These are phyloP conservation scores for Epizoanthus stellaris DNA, from an alignment of 92 coral and sea anemone genomes.

Conservation along the genomic window DNA sequence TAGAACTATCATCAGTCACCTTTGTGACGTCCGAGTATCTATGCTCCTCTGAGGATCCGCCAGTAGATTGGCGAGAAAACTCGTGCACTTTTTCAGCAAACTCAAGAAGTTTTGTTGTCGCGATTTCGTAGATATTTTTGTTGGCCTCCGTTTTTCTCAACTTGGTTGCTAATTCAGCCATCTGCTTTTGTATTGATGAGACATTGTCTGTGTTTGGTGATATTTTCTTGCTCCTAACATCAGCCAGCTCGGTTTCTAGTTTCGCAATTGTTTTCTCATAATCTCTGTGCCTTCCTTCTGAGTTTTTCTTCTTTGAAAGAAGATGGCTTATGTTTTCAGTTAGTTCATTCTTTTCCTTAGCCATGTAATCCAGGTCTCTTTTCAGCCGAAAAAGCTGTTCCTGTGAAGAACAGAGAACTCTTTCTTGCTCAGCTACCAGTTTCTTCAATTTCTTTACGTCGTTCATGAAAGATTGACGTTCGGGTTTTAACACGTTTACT, in stretches of 20 bases:
- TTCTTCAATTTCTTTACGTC: not conserved
- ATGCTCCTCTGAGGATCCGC: not conserved
- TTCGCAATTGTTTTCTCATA: not conserved
- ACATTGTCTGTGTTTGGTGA: not conserved
- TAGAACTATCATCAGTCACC: no score
- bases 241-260: not conserved
- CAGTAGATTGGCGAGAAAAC: not conserved
- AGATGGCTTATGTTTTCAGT: not conserved
- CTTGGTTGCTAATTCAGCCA: not conserved
- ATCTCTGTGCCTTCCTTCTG: not conserved
- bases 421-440: not conserved
- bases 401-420: not conserved
- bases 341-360: not conserved
- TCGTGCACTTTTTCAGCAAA: conserved; percentile 16
- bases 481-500: not conserved
- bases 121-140: not conserved
- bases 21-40: no score
- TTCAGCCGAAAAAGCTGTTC: conserved; percentile 20
- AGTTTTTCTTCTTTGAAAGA: not conserved
- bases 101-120: conserved; percentile 1
- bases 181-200: not conserved
- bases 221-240: not conserved
- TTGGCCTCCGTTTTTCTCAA: not conserved
- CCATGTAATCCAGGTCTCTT: not conserved
- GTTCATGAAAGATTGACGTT: not conserved